Percentiles rank a stretch among this genome's conserved stretches.
These are phyloP conservation scores for Balearica regulorum DNA, from an alignment of 2,797 vertebrate genomes.

Conservation along the genomic window DNA sequence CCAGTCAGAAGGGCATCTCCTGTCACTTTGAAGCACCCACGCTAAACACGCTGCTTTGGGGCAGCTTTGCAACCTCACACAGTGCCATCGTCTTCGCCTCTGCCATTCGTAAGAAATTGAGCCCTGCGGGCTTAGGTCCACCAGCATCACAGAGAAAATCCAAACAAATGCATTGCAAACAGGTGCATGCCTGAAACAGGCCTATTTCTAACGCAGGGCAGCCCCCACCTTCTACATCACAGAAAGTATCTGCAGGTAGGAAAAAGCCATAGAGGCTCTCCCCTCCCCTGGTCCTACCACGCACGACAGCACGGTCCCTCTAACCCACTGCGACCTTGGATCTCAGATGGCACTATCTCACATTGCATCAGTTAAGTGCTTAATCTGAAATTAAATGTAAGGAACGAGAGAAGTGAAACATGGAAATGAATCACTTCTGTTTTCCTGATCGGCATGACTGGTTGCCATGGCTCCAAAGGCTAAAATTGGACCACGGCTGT, in stretches of 20 bases:
- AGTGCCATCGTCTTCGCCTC: neutral
- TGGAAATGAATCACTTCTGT: slow-evolving; percentile 35
- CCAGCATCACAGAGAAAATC: neutral
- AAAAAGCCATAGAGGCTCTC: neutral
- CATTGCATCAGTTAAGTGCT: neutral
- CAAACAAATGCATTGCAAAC: neutral
- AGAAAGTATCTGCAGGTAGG: neutral
- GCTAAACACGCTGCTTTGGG: neutral
- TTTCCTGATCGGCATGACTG: neutral
- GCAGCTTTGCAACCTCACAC: neutral
- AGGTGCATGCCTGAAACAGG: neutral
- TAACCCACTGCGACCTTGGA: neutral
- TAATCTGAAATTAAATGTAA: neutral
- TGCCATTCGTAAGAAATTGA: neutral
- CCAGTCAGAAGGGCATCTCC: neutral
- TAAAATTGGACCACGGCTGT: neutral
- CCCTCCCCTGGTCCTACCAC: neutral
- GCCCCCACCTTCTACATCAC: neutral
- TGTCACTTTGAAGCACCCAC: neutral
- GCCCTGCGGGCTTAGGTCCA: neutral
- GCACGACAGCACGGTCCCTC: neutral
- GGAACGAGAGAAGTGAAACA: slow-evolving; percentile 12
- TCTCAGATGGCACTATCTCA: neutral
- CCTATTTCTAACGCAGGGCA: neutral
- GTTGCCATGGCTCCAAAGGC: slow-evolving; percentile 17